A percentile compares a stretch with the other conserved stretches of the same genome.
Conservation (phyloP, 2,797 vertebrate genomes). For the Cirrhinus mrigala region DNA sequence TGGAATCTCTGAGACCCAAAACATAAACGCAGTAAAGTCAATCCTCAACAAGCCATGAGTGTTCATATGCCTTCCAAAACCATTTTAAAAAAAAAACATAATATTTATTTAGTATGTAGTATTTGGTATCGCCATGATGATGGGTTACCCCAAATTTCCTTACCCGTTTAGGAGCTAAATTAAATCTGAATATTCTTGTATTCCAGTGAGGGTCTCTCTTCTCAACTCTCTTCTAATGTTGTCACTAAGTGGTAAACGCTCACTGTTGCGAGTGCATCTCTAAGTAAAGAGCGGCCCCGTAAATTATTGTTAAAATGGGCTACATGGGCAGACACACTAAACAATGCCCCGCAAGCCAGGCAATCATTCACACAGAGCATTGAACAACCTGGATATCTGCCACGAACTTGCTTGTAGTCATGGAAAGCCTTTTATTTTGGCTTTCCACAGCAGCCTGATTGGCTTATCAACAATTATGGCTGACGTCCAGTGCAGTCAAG, state of each 20-base stretch:
- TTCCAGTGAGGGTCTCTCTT: not conserved
- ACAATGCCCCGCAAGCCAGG: conserved; percentile 41
- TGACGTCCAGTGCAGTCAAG: not conserved
- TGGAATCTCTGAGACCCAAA: not conserved
- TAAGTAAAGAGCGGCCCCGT: conserved; percentile 35
- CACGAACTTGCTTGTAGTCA: conserved; percentile 51
- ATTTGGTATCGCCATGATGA: not conserved
- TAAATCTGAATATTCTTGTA: not conserved
- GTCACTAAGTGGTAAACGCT: conserved; percentile 13
- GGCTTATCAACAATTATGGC: conserved; percentile 1
- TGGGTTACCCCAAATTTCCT: conserved; percentile 10
- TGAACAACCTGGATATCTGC: conserved; percentile 46
- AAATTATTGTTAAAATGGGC: conserved; percentile 57
- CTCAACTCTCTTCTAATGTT: not conserved
- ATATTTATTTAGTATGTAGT: not conserved
- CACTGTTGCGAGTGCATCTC: conserved; percentile 39
- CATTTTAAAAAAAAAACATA: not conserved
- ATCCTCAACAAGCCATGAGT: not conserved
- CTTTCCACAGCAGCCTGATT: not conserved
- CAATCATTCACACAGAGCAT: conserved; percentile 44
- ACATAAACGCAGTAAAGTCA: not conserved
- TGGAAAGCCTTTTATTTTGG: conserved; percentile 37
- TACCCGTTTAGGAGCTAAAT: conserved; percentile 5
- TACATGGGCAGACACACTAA: conserved; percentile 40
- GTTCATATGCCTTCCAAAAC: not conserved